Evolutionary conservation across 1,140 invertebrate genomes (phyloP).

Genomic region (Cyrtorhinus lividipennis): DNA sequence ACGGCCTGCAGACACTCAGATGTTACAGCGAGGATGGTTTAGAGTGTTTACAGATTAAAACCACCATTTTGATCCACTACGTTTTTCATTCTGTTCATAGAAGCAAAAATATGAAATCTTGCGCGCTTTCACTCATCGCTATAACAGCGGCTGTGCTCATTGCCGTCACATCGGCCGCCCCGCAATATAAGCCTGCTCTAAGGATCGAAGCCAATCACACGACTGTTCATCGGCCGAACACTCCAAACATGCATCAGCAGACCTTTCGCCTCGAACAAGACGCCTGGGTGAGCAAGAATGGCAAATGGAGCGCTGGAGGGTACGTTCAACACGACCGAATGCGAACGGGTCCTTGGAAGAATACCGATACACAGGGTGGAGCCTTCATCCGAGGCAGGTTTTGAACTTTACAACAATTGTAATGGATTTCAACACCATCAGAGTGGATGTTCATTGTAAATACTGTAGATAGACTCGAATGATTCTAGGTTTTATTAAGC

Average conservation of each 20-base stretch:
- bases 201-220: neutral
- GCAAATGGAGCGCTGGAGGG: conserved; percentile 5
- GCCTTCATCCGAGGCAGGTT: conserved; percentile 8
- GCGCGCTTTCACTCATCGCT: too few species aligned
- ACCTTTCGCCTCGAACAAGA: neutral
- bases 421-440: too few species aligned
- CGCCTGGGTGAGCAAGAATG: conserved; percentile 5
- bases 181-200: neutral
- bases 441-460: too few species aligned
- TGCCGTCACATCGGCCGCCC: neutral
- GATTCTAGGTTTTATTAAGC: too few species aligned
- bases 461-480: too few species aligned
- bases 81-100: too few species aligned
- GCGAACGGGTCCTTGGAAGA: neutral
- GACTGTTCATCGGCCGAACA: too few species aligned
- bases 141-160: neutral
- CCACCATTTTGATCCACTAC: too few species aligned
- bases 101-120: too few species aligned
- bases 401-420: neutral
- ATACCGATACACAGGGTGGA: conserved; percentile 9
- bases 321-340: conserved; percentile 12
- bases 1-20: too few species aligned
- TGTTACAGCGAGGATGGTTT: too few species aligned
- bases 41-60: too few species aligned
- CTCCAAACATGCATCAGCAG: neutral